A percentile compares a stretch with the other conserved stretches of the same genome.
Conservation (phyloP, 2,797 vertebrate species). For the Syngnathus rostellatus region DNA sequence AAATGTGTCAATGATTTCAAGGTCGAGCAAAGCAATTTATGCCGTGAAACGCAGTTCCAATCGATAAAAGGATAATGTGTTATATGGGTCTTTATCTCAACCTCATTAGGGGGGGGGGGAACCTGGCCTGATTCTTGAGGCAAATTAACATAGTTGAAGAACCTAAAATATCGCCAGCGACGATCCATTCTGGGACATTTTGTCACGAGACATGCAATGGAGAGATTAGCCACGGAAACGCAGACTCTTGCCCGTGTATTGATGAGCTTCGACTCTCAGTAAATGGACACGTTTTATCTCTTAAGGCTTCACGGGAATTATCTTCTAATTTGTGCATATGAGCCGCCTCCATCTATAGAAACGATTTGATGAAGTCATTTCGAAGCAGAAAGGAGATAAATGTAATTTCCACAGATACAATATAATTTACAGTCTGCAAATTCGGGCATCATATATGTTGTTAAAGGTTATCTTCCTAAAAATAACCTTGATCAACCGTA, state of each 20-base stretch:
- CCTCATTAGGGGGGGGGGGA: slow-evolving; percentile 59
- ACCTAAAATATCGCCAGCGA: slow-evolving; percentile 61
- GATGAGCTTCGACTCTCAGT: slow-evolving; percentile 3
- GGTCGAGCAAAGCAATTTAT: slow-evolving; percentile 27
- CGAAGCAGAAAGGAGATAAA: not conserved
- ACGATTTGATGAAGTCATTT: slow-evolving; percentile 3
- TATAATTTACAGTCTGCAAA: not conserved
- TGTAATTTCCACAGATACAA: not conserved
- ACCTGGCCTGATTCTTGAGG: slow-evolving; percentile 65
- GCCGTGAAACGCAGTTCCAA: slow-evolving; percentile 31
- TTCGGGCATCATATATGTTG: not conserved
- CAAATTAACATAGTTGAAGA: slow-evolving; percentile 56
- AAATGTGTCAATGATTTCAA: slow-evolving; percentile 31
- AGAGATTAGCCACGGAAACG: slow-evolving; percentile 10
- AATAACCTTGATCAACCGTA: not conserved
- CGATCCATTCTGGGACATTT: slow-evolving; percentile 55
- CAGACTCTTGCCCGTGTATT: not conserved
- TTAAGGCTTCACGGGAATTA: not conserved
- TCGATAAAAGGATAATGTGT: slow-evolving; percentile 57
- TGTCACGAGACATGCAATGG: slow-evolving; percentile 42
- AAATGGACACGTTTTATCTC: slow-evolving; percentile 1
- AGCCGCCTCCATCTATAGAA: not conserved
- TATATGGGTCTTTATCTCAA: slow-evolving; percentile 56
- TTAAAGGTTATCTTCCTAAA: not conserved
- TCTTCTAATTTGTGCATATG: slow-evolving; percentile 1